phyloP scores from a whole-genome alignment of 2,113 vertebrate genomes.

The Helogale parvula region DNA sequence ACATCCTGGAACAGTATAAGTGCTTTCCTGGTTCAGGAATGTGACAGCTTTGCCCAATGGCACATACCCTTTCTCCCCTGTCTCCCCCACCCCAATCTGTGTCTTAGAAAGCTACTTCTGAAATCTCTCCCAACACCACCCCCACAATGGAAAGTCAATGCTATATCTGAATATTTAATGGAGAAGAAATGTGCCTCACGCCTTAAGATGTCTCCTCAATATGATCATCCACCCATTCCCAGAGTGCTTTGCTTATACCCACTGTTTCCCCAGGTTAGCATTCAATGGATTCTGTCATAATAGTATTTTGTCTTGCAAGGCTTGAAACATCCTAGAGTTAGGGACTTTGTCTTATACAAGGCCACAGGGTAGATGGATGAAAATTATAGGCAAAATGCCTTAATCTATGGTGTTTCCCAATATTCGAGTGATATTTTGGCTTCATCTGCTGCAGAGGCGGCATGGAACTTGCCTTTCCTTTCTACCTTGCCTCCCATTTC shows the following conservation, averaged over 20 bases:
- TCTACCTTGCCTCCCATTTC: background rate
- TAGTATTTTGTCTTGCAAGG: background rate
- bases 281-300: background rate
- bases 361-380: background rate
- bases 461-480: background rate
- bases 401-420: background rate
- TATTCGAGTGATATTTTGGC: background rate
- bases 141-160: too few species aligned
- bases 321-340: background rate
- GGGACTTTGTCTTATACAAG: background rate
- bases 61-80: background rate
- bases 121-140: background rate
- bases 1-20: background rate
- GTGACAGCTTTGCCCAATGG: background rate
- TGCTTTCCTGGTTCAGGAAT: background rate
- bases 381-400: background rate
- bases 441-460: fast-evolving
- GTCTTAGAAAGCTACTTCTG: background rate
- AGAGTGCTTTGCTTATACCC: background rate
- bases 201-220: background rate
- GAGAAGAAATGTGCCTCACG: background rate
- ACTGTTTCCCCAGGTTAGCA: background rate
- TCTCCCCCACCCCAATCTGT: background rate
- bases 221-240: background rate
- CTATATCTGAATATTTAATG: background rate